phyloP scores from a whole-genome alignment of 2,113 vertebrate genomes.

The Copsychus sechellarum region DNA sequence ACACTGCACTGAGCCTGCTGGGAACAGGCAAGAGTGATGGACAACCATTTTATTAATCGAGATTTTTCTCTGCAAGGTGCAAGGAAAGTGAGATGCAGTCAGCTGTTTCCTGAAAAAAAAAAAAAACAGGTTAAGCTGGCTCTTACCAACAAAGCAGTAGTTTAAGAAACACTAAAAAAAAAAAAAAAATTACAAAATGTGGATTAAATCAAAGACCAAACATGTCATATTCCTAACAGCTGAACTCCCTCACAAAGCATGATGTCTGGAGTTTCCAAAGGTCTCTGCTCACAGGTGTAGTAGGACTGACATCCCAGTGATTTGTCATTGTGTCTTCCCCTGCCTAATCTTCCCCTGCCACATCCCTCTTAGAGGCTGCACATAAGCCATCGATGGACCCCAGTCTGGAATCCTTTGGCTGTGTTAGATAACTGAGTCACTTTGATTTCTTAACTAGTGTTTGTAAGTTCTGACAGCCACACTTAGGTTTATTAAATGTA shows the following conservation, averaged over 20 bases:
- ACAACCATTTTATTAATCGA: neutral
- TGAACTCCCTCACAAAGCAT: neutral
- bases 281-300: neutral
- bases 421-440: neutral
- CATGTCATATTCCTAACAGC: neutral
- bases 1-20: neutral
- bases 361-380: neutral
- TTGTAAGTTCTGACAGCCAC: neutral
- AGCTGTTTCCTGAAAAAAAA: neutral
- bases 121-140: neutral
- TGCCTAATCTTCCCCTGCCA: neutral
- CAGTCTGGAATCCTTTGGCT: neutral
- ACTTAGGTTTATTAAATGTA: neutral
- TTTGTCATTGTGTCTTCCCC: accelerated
- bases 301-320: neutral
- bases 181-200: neutral
- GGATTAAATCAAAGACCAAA: neutral
- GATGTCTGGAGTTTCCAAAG: neutral
- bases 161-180: neutral
- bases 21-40: neutral
- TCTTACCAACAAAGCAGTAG: neutral
- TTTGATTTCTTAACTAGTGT: neutral
- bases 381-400: accelerated
- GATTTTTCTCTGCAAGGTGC: neutral
- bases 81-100: neutral